Conservation (phyloP, 2,888 invertebrate genomes). For the Drosophila kokeensis region DNA sequence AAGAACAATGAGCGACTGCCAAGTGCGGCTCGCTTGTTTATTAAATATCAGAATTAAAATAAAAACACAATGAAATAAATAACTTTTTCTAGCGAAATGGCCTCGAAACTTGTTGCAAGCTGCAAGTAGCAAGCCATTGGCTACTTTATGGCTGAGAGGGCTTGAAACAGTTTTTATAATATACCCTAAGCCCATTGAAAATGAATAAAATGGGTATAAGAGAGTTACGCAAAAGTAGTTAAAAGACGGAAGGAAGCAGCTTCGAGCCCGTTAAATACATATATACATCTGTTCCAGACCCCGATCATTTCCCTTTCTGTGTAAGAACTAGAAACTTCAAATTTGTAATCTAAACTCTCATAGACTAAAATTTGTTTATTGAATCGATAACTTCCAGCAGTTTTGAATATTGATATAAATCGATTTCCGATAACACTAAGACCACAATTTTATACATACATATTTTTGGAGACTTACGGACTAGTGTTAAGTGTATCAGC, state of each 20-base stretch:
- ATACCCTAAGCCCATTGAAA: background rate
- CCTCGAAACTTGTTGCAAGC: constrained; percentile 15
- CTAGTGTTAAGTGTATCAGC: background rate
- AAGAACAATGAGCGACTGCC: constrained; percentile 20
- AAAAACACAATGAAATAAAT: constrained; percentile 20
- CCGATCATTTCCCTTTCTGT: background rate
- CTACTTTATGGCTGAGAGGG: constrained; percentile 12
- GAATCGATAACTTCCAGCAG: background rate
- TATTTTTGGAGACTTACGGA: too few species aligned
- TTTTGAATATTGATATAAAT: background rate
- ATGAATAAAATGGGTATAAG: background rate
- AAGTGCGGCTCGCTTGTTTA: constrained; percentile 9
- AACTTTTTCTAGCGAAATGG: constrained; percentile 27
- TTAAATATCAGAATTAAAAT: constrained; percentile 11
- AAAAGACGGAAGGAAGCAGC: background rate
- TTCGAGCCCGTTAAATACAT: background rate
- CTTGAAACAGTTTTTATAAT: constrained; percentile 2
- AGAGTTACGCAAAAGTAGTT: background rate
- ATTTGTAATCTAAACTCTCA: accelerated
- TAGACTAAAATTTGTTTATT: background rate
- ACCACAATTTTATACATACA: too few species aligned
- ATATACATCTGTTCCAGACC: background rate
- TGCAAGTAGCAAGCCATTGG: constrained; percentile 10
- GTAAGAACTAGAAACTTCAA: background rate
- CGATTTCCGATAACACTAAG: background rate